Conservation (phyloP, 2,113 vertebrate species). For the Clarias magur region DNA sequence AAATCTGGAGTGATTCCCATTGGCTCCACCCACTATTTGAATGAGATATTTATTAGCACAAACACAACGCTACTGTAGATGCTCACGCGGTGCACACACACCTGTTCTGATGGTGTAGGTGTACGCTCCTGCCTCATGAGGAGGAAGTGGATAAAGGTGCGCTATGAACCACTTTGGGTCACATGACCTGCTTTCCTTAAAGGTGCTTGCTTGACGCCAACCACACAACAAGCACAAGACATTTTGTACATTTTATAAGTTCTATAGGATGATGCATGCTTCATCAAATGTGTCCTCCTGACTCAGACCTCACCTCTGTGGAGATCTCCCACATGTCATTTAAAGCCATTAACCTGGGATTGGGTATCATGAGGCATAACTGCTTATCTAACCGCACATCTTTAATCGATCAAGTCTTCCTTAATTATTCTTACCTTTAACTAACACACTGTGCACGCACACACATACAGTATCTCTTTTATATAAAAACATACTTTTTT, state of each 20-base stretch:
- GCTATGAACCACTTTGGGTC: background rate
- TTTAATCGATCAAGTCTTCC: constrained; percentile 23
- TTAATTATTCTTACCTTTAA: constrained; percentile 7
- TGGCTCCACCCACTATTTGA: background rate
- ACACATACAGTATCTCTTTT: background rate
- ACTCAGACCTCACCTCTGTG: background rate
- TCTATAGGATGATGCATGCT: background rate
- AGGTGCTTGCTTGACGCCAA: constrained; percentile 29
- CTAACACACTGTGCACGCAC: background rate
- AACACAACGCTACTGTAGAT: background rate
- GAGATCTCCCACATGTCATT: background rate
- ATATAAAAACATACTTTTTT: background rate
- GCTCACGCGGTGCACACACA: background rate
- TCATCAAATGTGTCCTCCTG: background rate
- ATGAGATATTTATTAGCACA: background rate
- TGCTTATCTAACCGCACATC: background rate
- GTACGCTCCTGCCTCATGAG: background rate
- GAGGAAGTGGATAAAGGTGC: background rate
- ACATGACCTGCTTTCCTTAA: constrained; percentile 3
- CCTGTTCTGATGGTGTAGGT: background rate
- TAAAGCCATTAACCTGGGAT: background rate
- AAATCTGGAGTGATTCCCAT: background rate
- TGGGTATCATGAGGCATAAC: background rate
- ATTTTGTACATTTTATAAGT: background rate
- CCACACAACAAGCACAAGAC: background rate